Evolutionary conservation across 2,113 vertebrate genomes (phyloP), one percentile per base, ranked within the genome.

Genomic region (Thryonomys swinderianus): DNA sequence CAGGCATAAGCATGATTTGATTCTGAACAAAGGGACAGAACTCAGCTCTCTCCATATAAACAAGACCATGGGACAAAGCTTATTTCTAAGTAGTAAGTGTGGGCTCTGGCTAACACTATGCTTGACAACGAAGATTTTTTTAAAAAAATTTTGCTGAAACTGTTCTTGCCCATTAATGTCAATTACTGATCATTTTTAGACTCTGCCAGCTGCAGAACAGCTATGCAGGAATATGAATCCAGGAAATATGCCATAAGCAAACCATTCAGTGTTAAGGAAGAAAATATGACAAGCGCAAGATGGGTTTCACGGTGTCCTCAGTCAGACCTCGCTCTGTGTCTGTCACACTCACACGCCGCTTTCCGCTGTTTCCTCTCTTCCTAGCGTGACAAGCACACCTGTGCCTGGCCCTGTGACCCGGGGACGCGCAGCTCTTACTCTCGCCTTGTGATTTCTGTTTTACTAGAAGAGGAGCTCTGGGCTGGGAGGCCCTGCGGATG

Each of bases 141-240:
- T 94, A 94, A 57, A 25, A 37, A 96, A 93, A 94, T 96, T 88
- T 74, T 32, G 80, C 69, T 95, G 34, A 80, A 81, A 98, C 93
- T 96, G 87, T 95, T 96, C 37, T 82, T 96, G 14, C 73, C 27
- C 95, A 91, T 93, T 97, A 95, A 97, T 9, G 3, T 76, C 71
- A 95, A 97, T 97, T 96, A 93, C 91, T 79, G 97, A 96, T 96
- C 93, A 95, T 94, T 97, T 96, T 92, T 88, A 95, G 74, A 95
- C 25, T 12, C 93, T 95, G 93, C 64, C 93, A 73, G 85, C 95
- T 95, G 90, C 18, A 95, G 93, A 95, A 95, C 34, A 97, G 61
- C 92, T 93, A 92, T 96, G 57, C 78, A 97, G 81, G n/a, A 21
- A 85, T 74, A 69, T 92, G 85, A 61, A 90, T 85, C 94, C 80